These are phyloP conservation scores for Andrena flavipes DNA, from an alignment of 2,888 invertebrate genomes.

Conservation along the genomic window DNA sequence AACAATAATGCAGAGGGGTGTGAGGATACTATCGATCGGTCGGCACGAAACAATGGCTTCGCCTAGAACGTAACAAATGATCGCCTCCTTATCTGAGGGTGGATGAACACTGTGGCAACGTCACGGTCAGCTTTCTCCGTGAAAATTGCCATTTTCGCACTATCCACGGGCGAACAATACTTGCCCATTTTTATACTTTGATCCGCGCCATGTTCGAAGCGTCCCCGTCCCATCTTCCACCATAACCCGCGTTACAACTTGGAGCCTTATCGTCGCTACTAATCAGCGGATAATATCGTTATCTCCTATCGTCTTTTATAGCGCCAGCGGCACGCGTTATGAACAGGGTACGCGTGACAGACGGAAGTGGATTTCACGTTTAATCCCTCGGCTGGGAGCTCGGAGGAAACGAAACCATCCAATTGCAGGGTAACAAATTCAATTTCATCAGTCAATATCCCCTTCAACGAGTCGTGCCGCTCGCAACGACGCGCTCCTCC, in stretches of 20 bases:
- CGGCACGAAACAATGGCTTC: constrained; percentile 81
- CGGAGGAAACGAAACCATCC: constrained; percentile 15
- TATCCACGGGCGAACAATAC: constrained; percentile 43
- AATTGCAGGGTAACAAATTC: constrained; percentile 16
- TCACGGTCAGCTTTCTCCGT: constrained; percentile 74
- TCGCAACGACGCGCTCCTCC: background rate
- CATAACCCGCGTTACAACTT: no score
- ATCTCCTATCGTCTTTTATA: background rate
- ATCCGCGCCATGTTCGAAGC: background rate
- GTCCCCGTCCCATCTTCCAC: no score
- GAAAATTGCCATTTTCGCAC: constrained; percentile 58
- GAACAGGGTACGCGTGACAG: background rate
- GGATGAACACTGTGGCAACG: constrained; percentile 59
- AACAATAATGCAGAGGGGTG: constrained; percentile 78
- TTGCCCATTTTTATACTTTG: constrained; percentile 19
- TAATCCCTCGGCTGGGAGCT: background rate
- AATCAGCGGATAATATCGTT: background rate
- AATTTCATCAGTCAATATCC: constrained; percentile 35
- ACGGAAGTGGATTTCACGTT: constrained; percentile 4
- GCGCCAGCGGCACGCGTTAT: background rate
- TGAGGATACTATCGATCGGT: constrained; percentile 79
- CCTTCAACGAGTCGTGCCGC: background rate
- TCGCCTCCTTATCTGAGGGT: constrained; percentile 79
- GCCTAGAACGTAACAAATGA: constrained; percentile 83
- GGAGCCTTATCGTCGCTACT: background rate